Base-by-base conservation (phyloP, 2,888 invertebrate species). In the Sthenelais limicola region DNA sequence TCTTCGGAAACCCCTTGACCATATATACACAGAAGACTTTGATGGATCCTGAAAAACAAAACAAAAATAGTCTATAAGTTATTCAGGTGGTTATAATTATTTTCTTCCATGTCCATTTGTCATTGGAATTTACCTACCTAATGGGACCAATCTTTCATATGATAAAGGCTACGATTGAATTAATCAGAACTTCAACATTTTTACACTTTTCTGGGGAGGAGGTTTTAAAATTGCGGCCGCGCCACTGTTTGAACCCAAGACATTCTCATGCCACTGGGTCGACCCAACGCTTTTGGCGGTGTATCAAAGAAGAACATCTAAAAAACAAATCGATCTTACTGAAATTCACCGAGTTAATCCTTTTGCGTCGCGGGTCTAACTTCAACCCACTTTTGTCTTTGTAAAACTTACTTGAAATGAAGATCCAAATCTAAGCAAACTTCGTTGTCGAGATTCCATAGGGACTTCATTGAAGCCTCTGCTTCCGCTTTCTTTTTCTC, bases 371-470 rank as follows among this genome's bases (percentile, higher is more conserved):
- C 43, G 18, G 9, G 18, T 43, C 12, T 12, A 12, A 43, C 9
- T 43, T 12, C 9, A 18, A 43, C 9, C 15, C 15, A 9, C 43
- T 43, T 43, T 43, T 30, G 54, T 5, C 30, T 54, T 54, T 9
- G 12, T 5, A 28, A 28, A 28, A 56, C 72, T 78, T 74, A 84
- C 86, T 76, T 84, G 73, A 86, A 82, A 71, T 82, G 80, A 12
- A 85, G 72, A 28, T 82, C 80, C 30, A 78, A 73, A 21, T 80
- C 79, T 4, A 68, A 68, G 54, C 75, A 75, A 4, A 82, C 76
- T 68, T 82, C 82, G 74, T 82, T 83, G 74, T 86, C 86, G 38
- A 85, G 73, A 73, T 82, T 85, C 86, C 86, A 86, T 12, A 80
- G 74, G 21, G 84, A 81, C 72, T 79, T 78, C 76, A 81, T 79